phyloP scores from a whole-genome alignment of 2,113 vertebrate species.

The Baryphthengus martii region DNA sequence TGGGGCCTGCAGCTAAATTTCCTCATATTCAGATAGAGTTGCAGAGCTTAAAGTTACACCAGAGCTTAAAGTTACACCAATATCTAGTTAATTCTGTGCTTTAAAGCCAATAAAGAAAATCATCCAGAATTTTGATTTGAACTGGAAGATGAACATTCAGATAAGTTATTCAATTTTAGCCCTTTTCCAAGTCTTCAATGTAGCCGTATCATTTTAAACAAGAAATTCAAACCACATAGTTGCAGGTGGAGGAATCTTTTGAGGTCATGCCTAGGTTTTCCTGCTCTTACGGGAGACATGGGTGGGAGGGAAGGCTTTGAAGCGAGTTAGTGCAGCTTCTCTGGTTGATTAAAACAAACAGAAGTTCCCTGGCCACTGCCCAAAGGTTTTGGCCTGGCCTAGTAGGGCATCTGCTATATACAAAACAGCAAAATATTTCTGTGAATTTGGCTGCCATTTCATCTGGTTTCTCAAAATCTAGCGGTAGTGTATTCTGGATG shows the following conservation, averaged over 20 bases:
- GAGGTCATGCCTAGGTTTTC: not conserved
- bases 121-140: not conserved
- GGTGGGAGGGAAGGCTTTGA: not conserved
- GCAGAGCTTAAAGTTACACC: not conserved
- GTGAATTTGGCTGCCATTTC: constrained; percentile 21
- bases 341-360: not conserved
- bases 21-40: not conserved
- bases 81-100: not conserved
- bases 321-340: not conserved
- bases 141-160: not conserved
- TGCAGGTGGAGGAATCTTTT: not conserved
- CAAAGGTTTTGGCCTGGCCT: not conserved
- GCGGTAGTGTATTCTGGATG: not conserved
- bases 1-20: not conserved
- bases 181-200: not conserved
- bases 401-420: not conserved
- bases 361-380: not conserved
- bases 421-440: constrained; percentile 20
- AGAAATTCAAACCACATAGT: not conserved
- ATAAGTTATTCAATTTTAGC: not conserved
- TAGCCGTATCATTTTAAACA: not conserved
- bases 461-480: constrained; percentile 28
- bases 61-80: not conserved
- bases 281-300: not conserved
- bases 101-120: not conserved